Conservation (phyloP, 1,140 invertebrate genomes). For the Delia radicum region DNA sequence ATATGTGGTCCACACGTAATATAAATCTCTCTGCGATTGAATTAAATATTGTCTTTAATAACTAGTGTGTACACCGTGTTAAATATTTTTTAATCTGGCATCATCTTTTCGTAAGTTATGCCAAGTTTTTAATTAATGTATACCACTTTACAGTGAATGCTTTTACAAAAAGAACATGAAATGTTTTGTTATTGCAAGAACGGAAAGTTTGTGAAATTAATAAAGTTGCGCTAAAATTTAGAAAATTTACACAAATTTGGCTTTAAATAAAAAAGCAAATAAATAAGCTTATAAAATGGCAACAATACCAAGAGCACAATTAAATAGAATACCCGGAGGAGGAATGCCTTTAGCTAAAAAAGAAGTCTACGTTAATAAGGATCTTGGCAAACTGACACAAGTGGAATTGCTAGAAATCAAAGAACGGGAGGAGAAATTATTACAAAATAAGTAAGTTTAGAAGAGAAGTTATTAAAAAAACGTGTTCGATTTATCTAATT, state of each 20-base stretch:
- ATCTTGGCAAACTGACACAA: conserved; percentile 55
- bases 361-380: conserved; percentile 39
- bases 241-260: not conserved
- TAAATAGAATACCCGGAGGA: not conserved
- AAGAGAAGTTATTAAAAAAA: not conserved
- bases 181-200: no score
- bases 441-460: conserved; percentile 58
- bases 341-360: conserved; percentile 25
- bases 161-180: no score
- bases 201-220: not conserved
- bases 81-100: no score
- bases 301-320: not conserved
- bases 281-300: not conserved
- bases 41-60: no score
- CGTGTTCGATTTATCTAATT: not conserved
- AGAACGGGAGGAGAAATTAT: conserved; percentile 58
- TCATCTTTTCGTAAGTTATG: no score
- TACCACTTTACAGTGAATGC: no score
- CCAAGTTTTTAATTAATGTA: no score
- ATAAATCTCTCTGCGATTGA: no score
- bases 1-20: no score
- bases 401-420: conserved; percentile 58
- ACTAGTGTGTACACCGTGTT: no score
- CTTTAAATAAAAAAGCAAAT: not conserved
- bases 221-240: no score